These are phyloP conservation scores for Netelia inedita DNA, from an alignment of 2,888 invertebrate genomes.

Conservation along the genomic window DNA sequence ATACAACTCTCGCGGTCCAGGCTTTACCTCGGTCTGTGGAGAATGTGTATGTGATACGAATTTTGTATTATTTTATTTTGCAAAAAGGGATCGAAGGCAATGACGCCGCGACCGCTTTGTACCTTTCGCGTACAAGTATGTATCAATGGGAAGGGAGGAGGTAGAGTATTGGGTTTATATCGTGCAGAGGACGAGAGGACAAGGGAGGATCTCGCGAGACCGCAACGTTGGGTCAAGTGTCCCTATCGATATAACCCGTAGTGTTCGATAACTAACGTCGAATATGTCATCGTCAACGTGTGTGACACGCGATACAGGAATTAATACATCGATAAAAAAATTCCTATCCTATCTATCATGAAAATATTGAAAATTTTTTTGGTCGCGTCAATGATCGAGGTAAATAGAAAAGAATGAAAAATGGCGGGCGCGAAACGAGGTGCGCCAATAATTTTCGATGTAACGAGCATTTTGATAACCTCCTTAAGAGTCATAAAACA, in stretches of 20 bases:
- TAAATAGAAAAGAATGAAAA: no score
- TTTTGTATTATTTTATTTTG: slow-evolving; percentile 8
- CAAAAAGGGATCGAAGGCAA: slow-evolving; percentile 31
- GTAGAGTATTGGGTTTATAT: slow-evolving; percentile 51
- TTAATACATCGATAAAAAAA: neutral
- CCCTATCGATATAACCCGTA: slow-evolving; percentile 52
- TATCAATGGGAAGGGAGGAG: neutral
- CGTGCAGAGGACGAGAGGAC: slow-evolving; percentile 20
- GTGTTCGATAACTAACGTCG: neutral
- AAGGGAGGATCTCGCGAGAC: slow-evolving; percentile 62
- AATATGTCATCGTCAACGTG: neutral
- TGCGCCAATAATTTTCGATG: no score
- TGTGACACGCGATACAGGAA: neutral
- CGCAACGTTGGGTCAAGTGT: slow-evolving; percentile 79
- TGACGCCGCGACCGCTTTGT: slow-evolving; percentile 61
- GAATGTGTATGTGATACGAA: neutral
- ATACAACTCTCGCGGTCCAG: slow-evolving; percentile 19
- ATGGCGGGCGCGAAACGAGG: no score
- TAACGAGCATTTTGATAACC: no score
- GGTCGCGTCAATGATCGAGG: neutral
- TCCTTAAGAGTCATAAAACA: no score
- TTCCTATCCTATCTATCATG: no score
- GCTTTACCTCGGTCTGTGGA: slow-evolving; percentile 29
- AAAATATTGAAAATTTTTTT: neutral
- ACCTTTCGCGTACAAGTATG: slow-evolving; percentile 50